Base-by-base conservation (phyloP, 1,140 invertebrate species). In the Drosophila sulfurigaster region DNA sequence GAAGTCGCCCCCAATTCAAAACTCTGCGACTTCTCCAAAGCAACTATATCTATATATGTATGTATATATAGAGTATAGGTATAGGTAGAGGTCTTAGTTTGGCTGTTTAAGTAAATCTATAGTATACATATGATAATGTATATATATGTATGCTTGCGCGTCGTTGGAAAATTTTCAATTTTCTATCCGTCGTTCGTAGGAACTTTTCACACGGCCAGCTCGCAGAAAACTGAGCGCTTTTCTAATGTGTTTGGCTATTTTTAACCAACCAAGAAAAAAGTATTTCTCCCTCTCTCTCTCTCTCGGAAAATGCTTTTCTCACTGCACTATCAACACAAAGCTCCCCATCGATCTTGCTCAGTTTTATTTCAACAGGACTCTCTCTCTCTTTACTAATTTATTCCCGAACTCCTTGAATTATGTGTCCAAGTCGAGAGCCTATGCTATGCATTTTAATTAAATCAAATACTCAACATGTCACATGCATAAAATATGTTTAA, bases 161-260 rank as follows among this genome's bases (percentile, higher is more conserved):
- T 59, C 15, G 78, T 80, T 79, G 75, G 82, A 86, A 86, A 86
- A 83, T 89, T 81, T 87, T 60, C 43, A 68, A 77, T 75, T 78
- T 82, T 83, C 80, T 66, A 38, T 48, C 43, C 76, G 67, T 62
- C 58, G 57, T 38, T 38, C 8, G 35, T 38, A 41, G 68, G 73
- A 77, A 82, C 90, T 91, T 81, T 85, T 72, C 90, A 81, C 56
- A 79, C 79, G 70, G 78, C 66, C 78, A 75, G 78, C 86, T 91
- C 75, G 82, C 72, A 65, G 62, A 90, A 90, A 91, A 91, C 90
- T 91, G 86, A 90, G 63, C 48, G 32, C 30, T 30, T 35, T 69
- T 75, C 60, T 72, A 89, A 87, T 78, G 65, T 67, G 54, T 49
- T 46, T 54, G 20, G 62, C 90, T 91, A 91, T 91, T 91, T 91